Conservation (phyloP, 2,888 invertebrate species). For the Acleris sparsana region DNA sequence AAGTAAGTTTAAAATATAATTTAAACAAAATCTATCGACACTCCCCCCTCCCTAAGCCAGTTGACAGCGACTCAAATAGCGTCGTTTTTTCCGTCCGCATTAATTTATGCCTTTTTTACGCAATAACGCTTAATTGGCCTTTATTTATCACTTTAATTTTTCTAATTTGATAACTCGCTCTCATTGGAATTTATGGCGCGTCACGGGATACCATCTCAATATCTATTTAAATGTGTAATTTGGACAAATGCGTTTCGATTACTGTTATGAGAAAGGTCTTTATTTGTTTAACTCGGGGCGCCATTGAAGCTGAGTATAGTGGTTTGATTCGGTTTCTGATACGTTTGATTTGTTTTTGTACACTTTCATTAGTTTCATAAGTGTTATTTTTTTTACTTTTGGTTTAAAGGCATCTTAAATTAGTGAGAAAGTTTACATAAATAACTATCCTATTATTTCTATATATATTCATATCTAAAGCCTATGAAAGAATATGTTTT, state of each 20-base stretch:
- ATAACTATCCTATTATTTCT: no score
- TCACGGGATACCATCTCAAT: constrained; percentile 53
- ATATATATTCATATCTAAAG: no score
- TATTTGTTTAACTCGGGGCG: constrained; percentile 27
- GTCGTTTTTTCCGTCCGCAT: constrained; percentile 55
- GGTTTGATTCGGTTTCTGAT: constrained; percentile 3
- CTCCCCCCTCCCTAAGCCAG: constrained; percentile 24
- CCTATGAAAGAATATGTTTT: no score
- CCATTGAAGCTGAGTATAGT: not conserved
- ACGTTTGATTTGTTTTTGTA: not conserved
- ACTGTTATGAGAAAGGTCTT: constrained; percentile 49
- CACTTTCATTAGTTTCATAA: no score
- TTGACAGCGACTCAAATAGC: constrained; percentile 30
- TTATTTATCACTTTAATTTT: constrained; percentile 83
- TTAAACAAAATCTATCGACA: constrained; percentile 13
- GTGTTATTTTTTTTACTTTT: no score
- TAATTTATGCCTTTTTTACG: constrained; percentile 84
- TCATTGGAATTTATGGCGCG: constrained; percentile 77
- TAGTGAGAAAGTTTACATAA: no score
- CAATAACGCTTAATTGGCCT: constrained; percentile 82
- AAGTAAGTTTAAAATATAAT: no score
- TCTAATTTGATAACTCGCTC: constrained; percentile 79
- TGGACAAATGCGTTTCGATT: constrained; percentile 72
- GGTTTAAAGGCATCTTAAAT: no score
- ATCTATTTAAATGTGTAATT: constrained; percentile 75